Evolutionary conservation across 2,113 vertebrate species (phyloP).

Genomic region (Poecilia latipinna): DNA sequence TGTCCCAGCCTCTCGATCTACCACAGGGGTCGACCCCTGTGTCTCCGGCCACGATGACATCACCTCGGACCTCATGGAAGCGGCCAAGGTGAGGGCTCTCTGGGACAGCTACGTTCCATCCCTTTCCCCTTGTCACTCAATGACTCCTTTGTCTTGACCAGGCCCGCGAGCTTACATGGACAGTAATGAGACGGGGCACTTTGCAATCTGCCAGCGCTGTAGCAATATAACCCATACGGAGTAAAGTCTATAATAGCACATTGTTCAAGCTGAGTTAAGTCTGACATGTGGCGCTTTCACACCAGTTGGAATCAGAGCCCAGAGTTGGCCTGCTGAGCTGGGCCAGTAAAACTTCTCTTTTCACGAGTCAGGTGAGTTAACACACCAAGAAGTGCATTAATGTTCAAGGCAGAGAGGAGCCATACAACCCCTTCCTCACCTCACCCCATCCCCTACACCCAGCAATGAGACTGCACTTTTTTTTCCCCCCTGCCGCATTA

Average conservation of each 20-base stretch:
- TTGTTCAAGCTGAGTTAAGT: slow-evolving; percentile 77
- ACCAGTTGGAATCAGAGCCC: slow-evolving; percentile 67
- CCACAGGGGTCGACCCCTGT: slow-evolving; percentile 69
- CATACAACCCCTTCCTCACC: slow-evolving; percentile 7
- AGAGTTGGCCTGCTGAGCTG: slow-evolving; percentile 64
- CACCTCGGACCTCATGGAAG: slow-evolving; percentile 72
- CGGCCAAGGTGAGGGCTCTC: slow-evolving; percentile 77
- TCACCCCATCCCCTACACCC: neutral
- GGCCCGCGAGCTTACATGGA: slow-evolving; percentile 70
- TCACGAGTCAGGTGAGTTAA: slow-evolving; percentile 76
- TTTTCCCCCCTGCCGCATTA: slow-evolving; percentile 24
- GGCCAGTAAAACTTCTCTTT: slow-evolving; percentile 74
- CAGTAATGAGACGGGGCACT: slow-evolving; percentile 76
- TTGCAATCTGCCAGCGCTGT: slow-evolving; percentile 68
- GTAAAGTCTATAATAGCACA: slow-evolving; percentile 77
- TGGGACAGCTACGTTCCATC: slow-evolving; percentile 63
- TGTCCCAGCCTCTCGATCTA: slow-evolving; percentile 74
- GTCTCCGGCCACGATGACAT: slow-evolving; percentile 77
- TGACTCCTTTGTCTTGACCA: slow-evolving; percentile 76
- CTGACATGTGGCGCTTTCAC: slow-evolving; percentile 65
- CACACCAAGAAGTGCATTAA: slow-evolving; percentile 56
- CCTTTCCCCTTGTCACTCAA: slow-evolving; percentile 73
- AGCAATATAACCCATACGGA: slow-evolving; percentile 76
- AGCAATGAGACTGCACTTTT: slow-evolving; percentile 18
- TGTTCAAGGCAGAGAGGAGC: slow-evolving; percentile 11